phyloP scores from a whole-genome alignment of 2,888 invertebrate species.

The Heliconius erato region DNA sequence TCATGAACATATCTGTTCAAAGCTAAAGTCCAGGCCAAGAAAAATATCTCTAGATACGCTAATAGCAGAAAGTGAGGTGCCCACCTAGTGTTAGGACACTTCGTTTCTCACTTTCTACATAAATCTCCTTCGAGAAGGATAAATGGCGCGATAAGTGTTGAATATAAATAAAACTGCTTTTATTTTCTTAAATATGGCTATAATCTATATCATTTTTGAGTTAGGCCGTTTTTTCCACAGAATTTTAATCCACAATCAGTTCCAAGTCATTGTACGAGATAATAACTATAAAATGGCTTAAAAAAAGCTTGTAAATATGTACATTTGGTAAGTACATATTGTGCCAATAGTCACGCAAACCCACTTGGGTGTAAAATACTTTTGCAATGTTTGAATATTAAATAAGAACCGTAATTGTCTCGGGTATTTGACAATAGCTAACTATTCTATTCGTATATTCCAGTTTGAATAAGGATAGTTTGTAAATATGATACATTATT shows the following conservation, averaged over 20 bases:
- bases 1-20: no score
- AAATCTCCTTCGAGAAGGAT: no score
- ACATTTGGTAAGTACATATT: neutral
- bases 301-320: constrained; percentile 17
- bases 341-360: constrained; percentile 13
- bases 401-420: constrained; percentile 9
- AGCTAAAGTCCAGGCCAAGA: no score
- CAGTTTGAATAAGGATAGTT: no score
- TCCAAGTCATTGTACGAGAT: constrained; percentile 19
- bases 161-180: no score
- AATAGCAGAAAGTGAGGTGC: no score
- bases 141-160: no score
- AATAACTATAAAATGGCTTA: neutral
- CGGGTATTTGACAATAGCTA: constrained; percentile 19
- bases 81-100: no score
- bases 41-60: no score
- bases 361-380: constrained; percentile 13
- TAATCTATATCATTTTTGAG: neutral
- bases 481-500: no score
- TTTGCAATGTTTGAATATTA: constrained; percentile 12
- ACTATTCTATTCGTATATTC: constrained; percentile 9
- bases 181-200: no score
- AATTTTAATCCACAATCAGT: neutral
- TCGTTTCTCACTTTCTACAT: no score
- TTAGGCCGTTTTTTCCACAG: neutral